Percentiles rank a stretch among this genome's conserved stretches.
These are phyloP conservation scores for Dipodomys spectabilis DNA, from an alignment of 2,113 vertebrate genomes.

Conservation along the genomic window DNA sequence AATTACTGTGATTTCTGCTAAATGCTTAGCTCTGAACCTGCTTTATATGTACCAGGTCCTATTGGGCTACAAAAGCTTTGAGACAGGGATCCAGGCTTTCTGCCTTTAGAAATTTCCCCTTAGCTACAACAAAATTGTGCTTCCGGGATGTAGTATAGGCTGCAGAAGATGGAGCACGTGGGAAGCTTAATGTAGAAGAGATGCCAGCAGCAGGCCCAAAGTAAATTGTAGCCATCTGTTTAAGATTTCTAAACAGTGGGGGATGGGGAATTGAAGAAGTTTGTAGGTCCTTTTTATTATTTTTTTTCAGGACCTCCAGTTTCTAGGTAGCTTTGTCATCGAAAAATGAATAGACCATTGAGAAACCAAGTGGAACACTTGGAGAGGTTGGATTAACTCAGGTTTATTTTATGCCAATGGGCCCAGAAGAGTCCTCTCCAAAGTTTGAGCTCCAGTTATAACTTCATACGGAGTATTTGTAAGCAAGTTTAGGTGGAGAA, in stretches of 20 bases:
- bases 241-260: neutral
- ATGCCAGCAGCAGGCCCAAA: neutral
- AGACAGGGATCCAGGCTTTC: neutral
- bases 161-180: neutral
- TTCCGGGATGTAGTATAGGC: neutral
- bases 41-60: neutral
- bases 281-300: neutral
- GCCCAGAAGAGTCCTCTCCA: no score
- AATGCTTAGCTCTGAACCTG: neutral
- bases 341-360: no score
- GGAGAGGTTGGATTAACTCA: no score
- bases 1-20: slow-evolving; percentile 16
- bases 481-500: no score
- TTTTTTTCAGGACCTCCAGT: neutral
- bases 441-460: no score
- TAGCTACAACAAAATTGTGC: neutral
- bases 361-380: no score
- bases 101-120: neutral
- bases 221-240: neutral
- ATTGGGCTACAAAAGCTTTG: neutral
- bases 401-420: no score
- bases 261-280: neutral
- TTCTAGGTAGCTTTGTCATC: neutral
- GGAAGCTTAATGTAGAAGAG: neutral
- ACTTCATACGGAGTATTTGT: no score